These are phyloP conservation scores for Poicephalus gulielmi DNA, from an alignment of 2,113 vertebrate species.

Conservation along the genomic window DNA sequence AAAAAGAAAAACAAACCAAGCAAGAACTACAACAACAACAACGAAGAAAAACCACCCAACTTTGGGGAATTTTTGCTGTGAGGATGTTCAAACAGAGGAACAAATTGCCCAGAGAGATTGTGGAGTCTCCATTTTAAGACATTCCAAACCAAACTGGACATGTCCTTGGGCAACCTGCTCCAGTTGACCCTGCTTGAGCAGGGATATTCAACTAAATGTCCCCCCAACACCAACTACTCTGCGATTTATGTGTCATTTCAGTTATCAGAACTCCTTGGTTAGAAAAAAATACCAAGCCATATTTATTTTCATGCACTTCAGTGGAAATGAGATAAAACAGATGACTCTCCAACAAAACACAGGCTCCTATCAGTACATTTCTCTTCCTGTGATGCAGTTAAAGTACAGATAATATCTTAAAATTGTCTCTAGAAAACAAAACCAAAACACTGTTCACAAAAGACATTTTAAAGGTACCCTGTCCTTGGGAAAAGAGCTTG, in stretches of 20 bases:
- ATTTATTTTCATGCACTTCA: neutral
- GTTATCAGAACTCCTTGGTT: neutral
- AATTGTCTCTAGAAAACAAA: neutral
- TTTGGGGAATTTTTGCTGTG: neutral
- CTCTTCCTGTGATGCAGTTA: neutral
- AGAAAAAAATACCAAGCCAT: neutral
- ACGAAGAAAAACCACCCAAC: neutral
- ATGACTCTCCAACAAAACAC: neutral
- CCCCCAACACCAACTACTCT: neutral
- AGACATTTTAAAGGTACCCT: neutral
- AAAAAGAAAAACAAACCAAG: neutral
- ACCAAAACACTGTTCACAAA: neutral
- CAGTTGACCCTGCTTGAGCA: neutral
- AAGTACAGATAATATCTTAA: neutral
- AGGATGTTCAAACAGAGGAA: neutral
- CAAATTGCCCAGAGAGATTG: neutral
- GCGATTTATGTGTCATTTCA: neutral
- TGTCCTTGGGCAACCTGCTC: neutral
- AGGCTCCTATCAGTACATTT: neutral
- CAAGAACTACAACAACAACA: neutral
- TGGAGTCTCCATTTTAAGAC: neutral
- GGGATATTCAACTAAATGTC: neutral
- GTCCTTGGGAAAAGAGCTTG: neutral
- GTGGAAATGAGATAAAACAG: neutral
- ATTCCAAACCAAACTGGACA: neutral